phyloP scores from a whole-genome alignment of 2,113 vertebrate genomes.

The Theristicus caerulescens region DNA sequence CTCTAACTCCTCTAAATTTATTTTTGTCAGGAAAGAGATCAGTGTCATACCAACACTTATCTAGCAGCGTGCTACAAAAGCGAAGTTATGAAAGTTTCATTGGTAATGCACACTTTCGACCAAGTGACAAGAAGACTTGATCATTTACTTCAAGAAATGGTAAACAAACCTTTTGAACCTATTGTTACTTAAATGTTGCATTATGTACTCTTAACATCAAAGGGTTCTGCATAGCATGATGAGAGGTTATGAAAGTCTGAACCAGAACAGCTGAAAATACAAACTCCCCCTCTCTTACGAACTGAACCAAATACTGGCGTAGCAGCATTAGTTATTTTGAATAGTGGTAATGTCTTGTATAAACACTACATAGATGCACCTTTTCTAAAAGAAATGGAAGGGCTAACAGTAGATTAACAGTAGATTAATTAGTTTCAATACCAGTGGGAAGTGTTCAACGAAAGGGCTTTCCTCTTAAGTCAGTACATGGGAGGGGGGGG shows the following conservation, averaged over 20 bases:
- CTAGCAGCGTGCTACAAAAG: conserved; percentile 78
- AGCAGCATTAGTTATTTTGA: neutral
- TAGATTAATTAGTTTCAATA: accelerated
- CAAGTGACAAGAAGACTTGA: conserved; percentile 86
- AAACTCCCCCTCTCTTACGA: accelerated
- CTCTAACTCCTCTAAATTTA: neutral
- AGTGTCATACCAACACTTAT: conserved; percentile 79
- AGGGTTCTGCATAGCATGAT: neutral
- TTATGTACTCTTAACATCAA: neutral
- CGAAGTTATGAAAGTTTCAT: conserved; percentile 74
- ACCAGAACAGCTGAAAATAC: neutral
- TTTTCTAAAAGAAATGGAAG: neutral
- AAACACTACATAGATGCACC: too few species aligned
- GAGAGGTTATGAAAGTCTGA: neutral
- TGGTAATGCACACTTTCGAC: conserved; percentile 77
- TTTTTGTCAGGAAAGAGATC: conserved; percentile 80
- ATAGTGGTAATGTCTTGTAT: neutral
- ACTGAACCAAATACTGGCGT: neutral
- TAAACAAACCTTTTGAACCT: conserved; percentile 32
- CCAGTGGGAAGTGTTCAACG: neutral
- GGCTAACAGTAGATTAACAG: too few species aligned
- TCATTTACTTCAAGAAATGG: conserved; percentile 43
- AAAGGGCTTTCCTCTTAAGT: neutral
- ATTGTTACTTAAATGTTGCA: neutral
- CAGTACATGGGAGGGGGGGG: neutral